Conservation (phyloP, 2,113 vertebrate genomes). For the Procavia capensis region DNA sequence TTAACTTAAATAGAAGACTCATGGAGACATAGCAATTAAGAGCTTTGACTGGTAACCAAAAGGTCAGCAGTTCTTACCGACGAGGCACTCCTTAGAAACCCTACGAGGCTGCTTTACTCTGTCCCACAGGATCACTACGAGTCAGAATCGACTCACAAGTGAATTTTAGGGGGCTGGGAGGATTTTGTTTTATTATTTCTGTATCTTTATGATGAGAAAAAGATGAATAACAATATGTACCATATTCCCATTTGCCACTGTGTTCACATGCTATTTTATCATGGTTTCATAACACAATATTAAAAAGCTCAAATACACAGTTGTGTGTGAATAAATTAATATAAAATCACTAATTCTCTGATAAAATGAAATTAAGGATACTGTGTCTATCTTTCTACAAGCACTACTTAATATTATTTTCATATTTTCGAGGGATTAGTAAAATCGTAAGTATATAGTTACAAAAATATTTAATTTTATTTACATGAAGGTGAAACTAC, state of each 20-base stretch:
- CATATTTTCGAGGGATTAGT: neutral
- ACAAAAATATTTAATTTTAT: neutral
- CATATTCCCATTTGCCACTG: neutral
- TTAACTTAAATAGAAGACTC: no score
- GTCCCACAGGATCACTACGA: no score
- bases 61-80: no score
- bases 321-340: neutral
- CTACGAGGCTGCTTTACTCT: no score
- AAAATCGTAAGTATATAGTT: neutral
- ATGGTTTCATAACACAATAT: neutral
- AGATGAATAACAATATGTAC: neutral
- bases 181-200: neutral
- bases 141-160: no score
- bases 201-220: neutral
- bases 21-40: no score
- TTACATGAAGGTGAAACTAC: neutral
- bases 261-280: neutral
- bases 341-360: neutral
- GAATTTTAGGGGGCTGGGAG: no score
- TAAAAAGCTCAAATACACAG: neutral
- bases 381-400: neutral
- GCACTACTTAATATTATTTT: neutral
- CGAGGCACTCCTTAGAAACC: no score
- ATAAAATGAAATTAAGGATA: neutral
- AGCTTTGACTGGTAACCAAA: no score